Base-by-base conservation (phyloP, 2,113 vertebrate species). In the Talpa occidentalis region DNA sequence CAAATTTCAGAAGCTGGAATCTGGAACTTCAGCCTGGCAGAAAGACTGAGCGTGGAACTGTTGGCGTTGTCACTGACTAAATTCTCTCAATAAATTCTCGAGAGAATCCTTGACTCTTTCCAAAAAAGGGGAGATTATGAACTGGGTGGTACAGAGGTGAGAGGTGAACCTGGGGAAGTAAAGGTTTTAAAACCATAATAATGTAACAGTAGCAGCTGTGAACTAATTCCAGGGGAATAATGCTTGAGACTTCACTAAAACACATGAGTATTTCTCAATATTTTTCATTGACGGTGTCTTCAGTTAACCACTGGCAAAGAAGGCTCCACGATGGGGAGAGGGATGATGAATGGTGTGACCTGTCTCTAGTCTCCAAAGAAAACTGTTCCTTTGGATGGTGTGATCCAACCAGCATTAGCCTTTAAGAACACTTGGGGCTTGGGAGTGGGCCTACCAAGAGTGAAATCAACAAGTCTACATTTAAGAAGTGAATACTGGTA, bases 81-180 rank as follows among this genome's bases (percentile, higher is more conserved):
- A 10, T 52, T 70, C 1, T 76, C 35, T 59, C 28, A 6, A 15
- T 84, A 49, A 56, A 56, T 56, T 9, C 70, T 54, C 44, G 12
- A 88, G 74, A 84, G 47, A 87, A 66, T 72, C 22, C 62, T 79
- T n/a, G 19, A 15, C 49, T 76, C 47, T 67, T 83, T 42, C 52
- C 69, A 37, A 77, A 87, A 56, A 47, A 54, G 28, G 11, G 35
- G 28, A 30, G 78, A 47, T 78, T 42, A 60, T 66, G 22, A 78
- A 44, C 28, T 35, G 5, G 17, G 72, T 59, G 7, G 17, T 44
- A 19, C 37, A 32, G 66, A 80, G 11, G 40, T 54, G 15, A 64
- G 15, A 12, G 28, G 28, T 62, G 60, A 62, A 62, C n/a, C 24
- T 80, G 15, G 59, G 4, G 24, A 22, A 22, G 28, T 59, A 42